Evolutionary conservation across 2,797 vertebrate species (phyloP).

Genomic region (Pipistrellus nathusii): DNA sequence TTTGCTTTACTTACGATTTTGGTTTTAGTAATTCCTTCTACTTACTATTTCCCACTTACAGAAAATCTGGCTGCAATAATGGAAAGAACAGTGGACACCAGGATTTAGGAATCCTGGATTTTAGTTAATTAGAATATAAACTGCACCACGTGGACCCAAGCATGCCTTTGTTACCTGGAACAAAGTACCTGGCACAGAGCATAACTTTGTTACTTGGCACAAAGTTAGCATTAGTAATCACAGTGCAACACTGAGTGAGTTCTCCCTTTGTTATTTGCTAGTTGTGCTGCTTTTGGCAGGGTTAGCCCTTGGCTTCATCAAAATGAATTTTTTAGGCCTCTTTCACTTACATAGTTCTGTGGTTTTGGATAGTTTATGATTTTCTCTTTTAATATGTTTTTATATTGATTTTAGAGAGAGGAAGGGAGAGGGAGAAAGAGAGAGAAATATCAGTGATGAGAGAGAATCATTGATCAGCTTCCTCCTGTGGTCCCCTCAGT

Average conservation of each 20-base stretch:
- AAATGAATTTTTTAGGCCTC: background rate
- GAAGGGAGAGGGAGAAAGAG: too few relatives aligned
- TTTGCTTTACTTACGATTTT: slow-evolving; percentile 47
- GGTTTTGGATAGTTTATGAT: background rate
- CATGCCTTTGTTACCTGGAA: too few relatives aligned
- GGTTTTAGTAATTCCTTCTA: background rate
- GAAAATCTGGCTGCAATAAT: background rate
- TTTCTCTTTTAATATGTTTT: background rate
- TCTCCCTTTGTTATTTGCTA: background rate
- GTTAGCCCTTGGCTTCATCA: background rate
- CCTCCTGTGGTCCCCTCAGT: too few relatives aligned
- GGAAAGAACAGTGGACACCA: background rate
- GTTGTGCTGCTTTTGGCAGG: background rate
- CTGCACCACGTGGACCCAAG: background rate
- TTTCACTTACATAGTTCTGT: slow-evolving; percentile 14
- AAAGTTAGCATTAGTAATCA: background rate
- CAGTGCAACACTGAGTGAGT: background rate
- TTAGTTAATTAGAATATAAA: background rate
- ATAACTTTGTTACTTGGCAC: too few relatives aligned
- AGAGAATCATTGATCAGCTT: too few relatives aligned
- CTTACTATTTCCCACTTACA: background rate
- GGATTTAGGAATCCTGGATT: background rate
- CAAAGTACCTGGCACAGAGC: background rate
- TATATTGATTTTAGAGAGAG: too few relatives aligned
- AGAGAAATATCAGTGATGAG: too few relatives aligned